Evolutionary conservation across 2,888 invertebrate genomes (phyloP), one percentile per base, ranked within the genome.

Genomic region (Oconnorella tubifera): DNA sequence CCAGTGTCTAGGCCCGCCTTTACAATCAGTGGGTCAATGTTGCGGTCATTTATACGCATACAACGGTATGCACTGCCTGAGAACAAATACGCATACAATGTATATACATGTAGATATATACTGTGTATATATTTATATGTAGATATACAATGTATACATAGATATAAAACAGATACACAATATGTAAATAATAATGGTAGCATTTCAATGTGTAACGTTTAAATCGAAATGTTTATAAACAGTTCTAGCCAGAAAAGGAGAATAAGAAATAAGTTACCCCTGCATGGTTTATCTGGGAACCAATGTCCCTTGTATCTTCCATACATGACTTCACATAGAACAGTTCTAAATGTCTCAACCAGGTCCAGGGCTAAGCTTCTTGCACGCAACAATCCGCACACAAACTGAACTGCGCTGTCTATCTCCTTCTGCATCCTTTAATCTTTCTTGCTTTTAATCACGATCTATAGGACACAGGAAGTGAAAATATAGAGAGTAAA

Each of bases 241-340:
- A n/a, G n/a, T n/a, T n/a, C n/a, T n/a, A n/a, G n/a, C n/a, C n/a
- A n/a, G n/a, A n/a, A n/a, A n/a, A n/a, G n/a, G n/a, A n/a, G n/a
- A n/a, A n/a, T n/a, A n/a, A n/a, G n/a, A n/a, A n/a, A n/a, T n/a
- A n/a, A n/a, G n/a, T n/a, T n/a, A 51, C 53, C 89, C 80, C 87
- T 87, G 76, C 85, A 85, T 56, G 89, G 89, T 75, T 86, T 85
- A 70, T 88, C 88, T 28, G 89, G 89, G 79, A 89, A 89, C 89
- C 89, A 89, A 78, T 89, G 89, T 19, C 25, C 53, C 25, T 51
- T 10, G 25, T 51, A 51, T 51, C 53, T 19, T 6, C 53, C 53
- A 25, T 51, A 51, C 53, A 51, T 51, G 14, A 51, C 53, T 51
- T 51, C 14, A 25, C 53, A 51, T 19, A 51, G 53, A 25, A 51